Base-by-base conservation (phyloP, 2,797 vertebrate genomes). In the Adrianichthys oophorus region DNA sequence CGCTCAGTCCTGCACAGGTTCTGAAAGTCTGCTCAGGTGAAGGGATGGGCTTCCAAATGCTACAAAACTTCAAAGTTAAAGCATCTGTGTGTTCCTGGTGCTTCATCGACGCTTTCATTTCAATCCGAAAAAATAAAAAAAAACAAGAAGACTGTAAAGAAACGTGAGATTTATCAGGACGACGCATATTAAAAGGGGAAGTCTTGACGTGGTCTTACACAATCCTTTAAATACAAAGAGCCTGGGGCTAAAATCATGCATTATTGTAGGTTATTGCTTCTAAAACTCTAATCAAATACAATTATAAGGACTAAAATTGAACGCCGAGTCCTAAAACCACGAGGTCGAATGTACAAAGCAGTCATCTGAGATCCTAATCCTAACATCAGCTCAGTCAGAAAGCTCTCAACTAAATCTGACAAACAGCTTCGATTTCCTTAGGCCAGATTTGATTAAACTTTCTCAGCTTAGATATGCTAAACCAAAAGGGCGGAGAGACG, bases 261-360 rank as follows among this genome's bases (percentile, higher is more conserved):
- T 92, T 90, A 90, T 83, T 79, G 72, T 76, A 56, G 63, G 68
- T 96, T 99, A 98, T 98, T 98, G 96, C 96, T 98, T 92, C 93
- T 94, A 94, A 95, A 94, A 84, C 86, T 90, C 92, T 92, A 94
- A 93, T 89, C 68, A 82, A 93, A 93, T 92, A 94, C 90, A 89
- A 92, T 92, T 88, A 84, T 92, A 95, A 97, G 95, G 95, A 95
- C 95, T 96, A 90, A 93, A 92, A 89, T 91, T 92, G 78, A 84
- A 92, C 82, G 85, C 90, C 93, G 91, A 94, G 92, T 95, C 65
- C 86, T 81, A 86, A 86, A 91, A 92, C 87, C 88, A 87, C 93
- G 94, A 94, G 93, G 92, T 94, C 92, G 93, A 94, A 90, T 89
- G 78, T 91, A 91, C 85, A 90, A 86, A 57, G 65, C 79, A 76